Conservation (phyloP, 2,113 vertebrate genomes). For the Chaetorhynchus papuensis region DNA sequence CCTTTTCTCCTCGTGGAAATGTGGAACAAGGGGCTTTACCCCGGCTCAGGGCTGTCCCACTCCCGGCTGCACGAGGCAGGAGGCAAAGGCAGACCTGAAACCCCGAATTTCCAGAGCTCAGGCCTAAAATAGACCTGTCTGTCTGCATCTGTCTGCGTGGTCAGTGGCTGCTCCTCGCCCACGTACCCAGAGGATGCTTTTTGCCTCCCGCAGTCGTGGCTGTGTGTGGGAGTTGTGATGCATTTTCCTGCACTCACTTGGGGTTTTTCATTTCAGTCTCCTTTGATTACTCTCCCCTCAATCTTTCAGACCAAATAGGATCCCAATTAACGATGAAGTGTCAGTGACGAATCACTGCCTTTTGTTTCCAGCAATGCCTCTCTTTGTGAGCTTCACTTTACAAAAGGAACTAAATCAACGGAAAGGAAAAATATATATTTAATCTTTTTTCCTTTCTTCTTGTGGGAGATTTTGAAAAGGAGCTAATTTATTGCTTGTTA, state of each 20-base stretch:
- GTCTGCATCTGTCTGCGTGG: neutral
- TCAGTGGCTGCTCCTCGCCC: neutral
- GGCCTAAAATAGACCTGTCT: slow-evolving; percentile 16
- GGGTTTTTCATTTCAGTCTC: neutral
- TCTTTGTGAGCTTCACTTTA: neutral
- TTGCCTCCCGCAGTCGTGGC: neutral
- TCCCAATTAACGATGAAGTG: neutral
- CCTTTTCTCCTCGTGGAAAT: neutral
- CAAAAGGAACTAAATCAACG: neutral
- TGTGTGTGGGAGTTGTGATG: neutral
- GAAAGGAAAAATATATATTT: neutral
- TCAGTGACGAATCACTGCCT: slow-evolving; percentile 3
- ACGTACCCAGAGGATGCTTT: neutral
- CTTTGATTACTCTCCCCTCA: neutral
- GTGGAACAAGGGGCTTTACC: neutral
- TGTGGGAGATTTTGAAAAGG: neutral
- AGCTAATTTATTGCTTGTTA: neutral
- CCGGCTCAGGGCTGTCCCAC: neutral
- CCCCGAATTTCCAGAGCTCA: neutral
- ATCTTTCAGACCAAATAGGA: neutral
- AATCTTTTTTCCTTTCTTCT: neutral
- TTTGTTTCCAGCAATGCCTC: slow-evolving; percentile 17
- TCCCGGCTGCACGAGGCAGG: neutral
- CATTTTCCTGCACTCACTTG: neutral
- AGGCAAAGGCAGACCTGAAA: neutral